Evolutionary conservation across 2,888 invertebrate genomes (phyloP).

Genomic region (Thera obeliscata): DNA sequence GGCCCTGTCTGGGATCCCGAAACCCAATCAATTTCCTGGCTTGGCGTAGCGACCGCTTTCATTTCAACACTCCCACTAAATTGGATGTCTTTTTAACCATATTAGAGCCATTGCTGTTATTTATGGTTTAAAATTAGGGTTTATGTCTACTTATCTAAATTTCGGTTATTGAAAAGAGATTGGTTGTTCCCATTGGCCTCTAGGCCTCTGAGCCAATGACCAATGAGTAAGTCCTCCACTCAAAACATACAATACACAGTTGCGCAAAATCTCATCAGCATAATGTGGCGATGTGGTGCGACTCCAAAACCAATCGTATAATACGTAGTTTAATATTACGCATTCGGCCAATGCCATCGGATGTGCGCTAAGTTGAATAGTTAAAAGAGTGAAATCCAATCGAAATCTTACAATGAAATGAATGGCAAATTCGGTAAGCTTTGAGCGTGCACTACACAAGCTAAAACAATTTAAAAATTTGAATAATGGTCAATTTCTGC

Average conservation of each 20-base stretch:
- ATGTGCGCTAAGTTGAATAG: constrained; percentile 43
- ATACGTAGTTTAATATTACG: constrained; percentile 35
- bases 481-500: neutral
- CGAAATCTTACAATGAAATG: constrained; percentile 38
- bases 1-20: constrained; percentile 9
- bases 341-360: constrained; percentile 44
- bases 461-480: neutral
- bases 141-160: too few species aligned
- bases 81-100: too few species aligned
- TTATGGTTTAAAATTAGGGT: too few species aligned
- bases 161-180: too few species aligned
- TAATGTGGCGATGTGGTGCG: constrained; percentile 1
- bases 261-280: constrained; percentile 19
- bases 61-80: too few species aligned
- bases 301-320: constrained; percentile 29
- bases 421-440: constrained; percentile 38
- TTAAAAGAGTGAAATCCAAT: constrained; percentile 50
- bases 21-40: constrained; percentile 11
- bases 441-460: neutral
- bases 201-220: too few species aligned
- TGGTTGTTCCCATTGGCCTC: neutral
- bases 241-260: neutral
- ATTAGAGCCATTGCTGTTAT: too few species aligned
- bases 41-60: too few species aligned
- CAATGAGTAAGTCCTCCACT: neutral